Evolutionary conservation across 2,888 invertebrate genomes (phyloP), one percentile per base, ranked within the genome.

Genomic region (Polyploca ridens): DNA sequence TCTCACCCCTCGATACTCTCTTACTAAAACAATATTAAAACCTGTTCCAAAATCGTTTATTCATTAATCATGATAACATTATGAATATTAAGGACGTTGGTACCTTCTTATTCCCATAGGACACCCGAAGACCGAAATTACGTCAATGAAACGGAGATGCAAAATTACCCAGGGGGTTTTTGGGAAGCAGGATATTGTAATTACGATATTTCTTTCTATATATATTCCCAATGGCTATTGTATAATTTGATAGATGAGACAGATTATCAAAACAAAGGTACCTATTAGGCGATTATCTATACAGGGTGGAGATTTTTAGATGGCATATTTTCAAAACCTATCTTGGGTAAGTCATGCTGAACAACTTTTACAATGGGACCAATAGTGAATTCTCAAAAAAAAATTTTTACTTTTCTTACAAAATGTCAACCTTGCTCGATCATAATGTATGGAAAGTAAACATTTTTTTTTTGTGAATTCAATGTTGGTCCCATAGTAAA

Each of bases 111-210:
- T 19, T 54, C 54, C 14, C 54, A 19, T n/a, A 19, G 54, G 54
- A 54, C 19, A 19, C 19, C 54, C 54, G 61, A 61, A 61, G 38
- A 61, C 19, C 46, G 49, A 46, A 62, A 65, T 64, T 33, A 57
- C 57, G 19, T 59, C 58, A 46, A 63, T 58, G 27, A 61, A 41
- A 19, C 33, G 33, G 27, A 44, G 44, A 41, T 19, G 8, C 38
- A 38, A 61, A 61, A 44, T 61, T 61, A 44, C 46, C 13, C 46
- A 11, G 14, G 46, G 46, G 61, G 14, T 11, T 19, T 19, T 6
- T 27, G 10, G 41, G 27, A 27, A 19, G 41, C 19, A 19, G 16
- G 41, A 41, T 41, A 27, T 44, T 35, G 33, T 41, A 61, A 41
- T 41, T 41, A 41, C 19, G 14, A 41, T 61, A 61, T 61, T n/a